These are phyloP conservation scores for Periphyllus acericola DNA, from an alignment of 2,888 invertebrate genomes.

Conservation along the genomic window DNA sequence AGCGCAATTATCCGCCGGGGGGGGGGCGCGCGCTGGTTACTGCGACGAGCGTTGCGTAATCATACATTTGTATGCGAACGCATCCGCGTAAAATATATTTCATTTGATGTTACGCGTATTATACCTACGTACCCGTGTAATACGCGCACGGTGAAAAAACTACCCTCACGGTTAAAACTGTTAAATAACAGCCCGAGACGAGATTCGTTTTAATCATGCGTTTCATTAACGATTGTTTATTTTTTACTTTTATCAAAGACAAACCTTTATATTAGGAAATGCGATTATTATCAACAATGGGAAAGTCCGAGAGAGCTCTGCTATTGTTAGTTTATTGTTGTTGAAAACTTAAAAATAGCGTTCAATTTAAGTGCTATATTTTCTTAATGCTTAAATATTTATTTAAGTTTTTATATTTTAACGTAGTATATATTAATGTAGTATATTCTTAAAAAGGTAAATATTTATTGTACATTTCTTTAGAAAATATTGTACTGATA, in stretches of 20 bases:
- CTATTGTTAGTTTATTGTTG: constrained; percentile 4
- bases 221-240: too few relatives aligned
- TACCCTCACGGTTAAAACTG: too few relatives aligned
- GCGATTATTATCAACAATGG: not conserved
- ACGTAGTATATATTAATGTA: not conserved
- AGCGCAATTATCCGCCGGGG: not conserved
- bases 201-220: too few relatives aligned
- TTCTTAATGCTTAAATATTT: constrained; percentile 2
- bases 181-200: too few relatives aligned
- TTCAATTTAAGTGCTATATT: not conserved
- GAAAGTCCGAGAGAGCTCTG: not conserved
- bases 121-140: too few relatives aligned
- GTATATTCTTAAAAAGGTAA: constrained; percentile 17
- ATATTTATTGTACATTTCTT: not conserved
- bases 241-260: not conserved
- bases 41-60: too few relatives aligned
- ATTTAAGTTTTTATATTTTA: not conserved
- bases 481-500: constrained; percentile 4
- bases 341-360: not conserved
- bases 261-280: not conserved
- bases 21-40: too few relatives aligned
- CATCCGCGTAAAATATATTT: not conserved
- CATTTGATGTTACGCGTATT: not conserved
- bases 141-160: too few relatives aligned
- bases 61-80: not conserved